Percentiles rank a stretch among this genome's conserved stretches.
Evolutionary conservation across 1,140 invertebrate genomes (phyloP).

Genomic region (Glomeris maerens): DNA sequence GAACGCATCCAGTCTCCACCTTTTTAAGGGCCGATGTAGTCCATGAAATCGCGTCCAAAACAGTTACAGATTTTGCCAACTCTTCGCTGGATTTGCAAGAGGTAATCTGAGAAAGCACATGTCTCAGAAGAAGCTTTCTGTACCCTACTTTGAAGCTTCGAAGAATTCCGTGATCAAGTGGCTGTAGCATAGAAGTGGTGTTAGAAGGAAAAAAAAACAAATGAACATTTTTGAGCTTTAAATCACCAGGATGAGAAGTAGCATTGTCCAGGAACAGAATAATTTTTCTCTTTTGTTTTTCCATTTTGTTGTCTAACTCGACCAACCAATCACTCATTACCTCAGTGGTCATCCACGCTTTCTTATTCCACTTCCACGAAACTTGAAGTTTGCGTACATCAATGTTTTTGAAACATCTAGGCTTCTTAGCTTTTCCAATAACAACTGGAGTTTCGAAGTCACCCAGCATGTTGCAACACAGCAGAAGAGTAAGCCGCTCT

Average conservation of each 20-base stretch:
- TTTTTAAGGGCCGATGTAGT: no score
- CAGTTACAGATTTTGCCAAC: no score
- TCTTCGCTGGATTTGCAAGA: no score
- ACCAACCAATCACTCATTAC: no score
- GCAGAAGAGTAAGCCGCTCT: constrained; percentile 25
- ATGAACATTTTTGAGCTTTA: constrained; percentile 8
- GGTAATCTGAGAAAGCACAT: no score
- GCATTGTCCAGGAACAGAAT: constrained; percentile 10
- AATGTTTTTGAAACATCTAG: constrained; percentile 21
- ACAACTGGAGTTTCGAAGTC: constrained; percentile 20
- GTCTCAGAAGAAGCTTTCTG: background rate
- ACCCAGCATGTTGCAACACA: constrained; percentile 24
- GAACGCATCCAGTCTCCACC: no score
- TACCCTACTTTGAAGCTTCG: constrained; percentile 15
- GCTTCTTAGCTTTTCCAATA: constrained; percentile 21
- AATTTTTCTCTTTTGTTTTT: constrained; percentile 7
- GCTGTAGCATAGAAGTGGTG: constrained; percentile 18
- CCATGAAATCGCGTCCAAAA: no score
- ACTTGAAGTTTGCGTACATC: background rate
- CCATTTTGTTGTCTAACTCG: constrained; percentile 9
- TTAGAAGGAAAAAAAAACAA: constrained; percentile 20
- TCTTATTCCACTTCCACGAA: background rate
- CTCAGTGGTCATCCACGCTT: no score
- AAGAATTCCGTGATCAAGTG: constrained; percentile 21
- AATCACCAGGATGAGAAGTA: background rate